These are phyloP conservation scores for Taenioides sp. DNA, from an alignment of 2,797 vertebrate genomes.

Conservation along the genomic window DNA sequence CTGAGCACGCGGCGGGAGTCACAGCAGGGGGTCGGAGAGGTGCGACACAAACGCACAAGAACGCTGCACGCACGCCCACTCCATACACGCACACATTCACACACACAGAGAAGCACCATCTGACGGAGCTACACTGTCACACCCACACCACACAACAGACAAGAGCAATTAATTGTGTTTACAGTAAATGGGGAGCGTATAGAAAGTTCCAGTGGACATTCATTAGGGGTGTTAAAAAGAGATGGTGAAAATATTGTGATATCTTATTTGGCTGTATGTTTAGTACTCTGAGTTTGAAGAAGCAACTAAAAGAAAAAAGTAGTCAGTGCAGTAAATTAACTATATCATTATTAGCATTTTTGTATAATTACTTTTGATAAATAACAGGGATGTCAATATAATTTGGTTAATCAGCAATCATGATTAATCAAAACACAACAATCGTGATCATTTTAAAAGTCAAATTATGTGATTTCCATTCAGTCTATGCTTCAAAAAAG, in stretches of 20 bases:
- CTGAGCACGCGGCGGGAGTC: slow-evolving; percentile 71
- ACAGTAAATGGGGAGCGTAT: slow-evolving; percentile 24
- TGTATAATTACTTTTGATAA: too few relatives aligned
- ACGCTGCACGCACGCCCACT: slow-evolving; percentile 38
- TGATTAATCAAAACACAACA: neutral
- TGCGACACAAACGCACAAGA: slow-evolving; percentile 69
- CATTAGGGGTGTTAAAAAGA: slow-evolving; percentile 5
- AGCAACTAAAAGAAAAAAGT: neutral
- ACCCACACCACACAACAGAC: slow-evolving; percentile 64
- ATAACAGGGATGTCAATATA: too few relatives aligned
- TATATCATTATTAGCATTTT: too few relatives aligned
- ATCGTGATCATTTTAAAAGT: neutral
- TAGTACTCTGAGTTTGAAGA: neutral
- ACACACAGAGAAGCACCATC: slow-evolving; percentile 65
- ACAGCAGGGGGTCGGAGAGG: slow-evolving; percentile 75
- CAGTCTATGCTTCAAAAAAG: neutral
- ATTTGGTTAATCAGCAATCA: too few relatives aligned
- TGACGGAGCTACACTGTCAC: slow-evolving; percentile 66
- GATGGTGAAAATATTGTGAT: slow-evolving; percentile 2
- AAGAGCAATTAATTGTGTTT: slow-evolving; percentile 48
- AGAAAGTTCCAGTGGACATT: slow-evolving; percentile 26
- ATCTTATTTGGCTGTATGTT: neutral
- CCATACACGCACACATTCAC: slow-evolving; percentile 35
- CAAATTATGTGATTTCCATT: neutral
- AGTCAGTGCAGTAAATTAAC: neutral